Evolutionary conservation across 1,140 invertebrate genomes (phyloP), one percentile per base, ranked within the genome.

Genomic region (Bactericera cockerelli): DNA sequence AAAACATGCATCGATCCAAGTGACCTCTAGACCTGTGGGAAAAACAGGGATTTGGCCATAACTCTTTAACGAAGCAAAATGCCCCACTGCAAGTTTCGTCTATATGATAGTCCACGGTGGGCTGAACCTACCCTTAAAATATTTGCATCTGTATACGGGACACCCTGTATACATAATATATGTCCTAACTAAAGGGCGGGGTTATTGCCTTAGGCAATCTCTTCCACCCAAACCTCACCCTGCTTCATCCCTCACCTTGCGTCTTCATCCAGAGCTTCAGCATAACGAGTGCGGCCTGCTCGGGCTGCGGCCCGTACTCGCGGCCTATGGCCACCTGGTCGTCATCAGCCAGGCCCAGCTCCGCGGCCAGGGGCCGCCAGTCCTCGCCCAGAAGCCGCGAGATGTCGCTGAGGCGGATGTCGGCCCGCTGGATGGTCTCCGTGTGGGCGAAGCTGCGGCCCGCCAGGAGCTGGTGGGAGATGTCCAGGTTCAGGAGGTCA

Each of bases 281-380:
- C 90, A 96, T 95, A 2, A 90, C 84, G 63, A 93, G 86, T 0
- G 90, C 92, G 71, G 96, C 92, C 65, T 93, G 85, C 1, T 86
- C 82, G 11, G 86, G 80, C 65, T 89, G 91, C 62, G 85, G 81
- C 1, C 87, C 81, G 70, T 88, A 84, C 63, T 94, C 87, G 36
- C 82, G 81, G 69, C 91, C 86, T 54, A 97, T 94, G 57, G 87
- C 80, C 61, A 88, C 83, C 19, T 95, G 85, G 65, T 93, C 89
- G 19, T 84, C 82, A n/a, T 88, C 80, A 55, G 83, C 81, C 1
- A 98, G 80, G 59, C 89, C 89, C 31, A 96, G 73, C 68, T 89
- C 85, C 55, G 80, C 78, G 0, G 93, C 93, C 42, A 98, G 73
- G 26, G 82, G 80, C 42, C 91, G 83, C 93, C 93, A 98, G 72